These are phyloP conservation scores for Dilophus febrilis DNA, from an alignment of 2,888 invertebrate species.

Conservation along the genomic window DNA sequence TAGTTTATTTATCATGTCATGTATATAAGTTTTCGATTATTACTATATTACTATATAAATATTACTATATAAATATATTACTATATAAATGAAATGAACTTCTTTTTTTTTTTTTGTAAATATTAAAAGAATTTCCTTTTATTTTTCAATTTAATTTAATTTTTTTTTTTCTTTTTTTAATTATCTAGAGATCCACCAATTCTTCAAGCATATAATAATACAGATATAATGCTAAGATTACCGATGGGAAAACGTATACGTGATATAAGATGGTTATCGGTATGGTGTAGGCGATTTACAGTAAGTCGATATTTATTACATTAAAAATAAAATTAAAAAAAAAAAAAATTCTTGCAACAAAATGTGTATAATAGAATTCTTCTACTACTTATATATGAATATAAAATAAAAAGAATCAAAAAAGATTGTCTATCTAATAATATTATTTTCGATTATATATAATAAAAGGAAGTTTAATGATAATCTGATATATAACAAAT, in stretches of 20 bases:
- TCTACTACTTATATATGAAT: too few relatives aligned
- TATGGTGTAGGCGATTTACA: constrained; percentile 82
- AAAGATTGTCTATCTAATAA: too few relatives aligned
- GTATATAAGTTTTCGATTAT: too few relatives aligned
- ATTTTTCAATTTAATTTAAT: constrained; percentile 6
- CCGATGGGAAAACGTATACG: constrained; percentile 69
- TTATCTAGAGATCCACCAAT: constrained; percentile 56
- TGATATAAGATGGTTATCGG: constrained; percentile 81
- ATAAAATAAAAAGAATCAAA: too few relatives aligned
- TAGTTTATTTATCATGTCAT: too few relatives aligned
- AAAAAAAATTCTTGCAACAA: too few relatives aligned
- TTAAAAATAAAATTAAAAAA: not conserved
- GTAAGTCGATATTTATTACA: constrained; percentile 36
- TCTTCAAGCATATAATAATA: constrained; percentile 52
- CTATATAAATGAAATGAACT: constrained; percentile 3
- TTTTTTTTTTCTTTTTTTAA: constrained; percentile 24
- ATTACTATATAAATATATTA: too few relatives aligned
- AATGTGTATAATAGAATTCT: too few relatives aligned
- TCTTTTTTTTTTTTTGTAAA: not conserved
- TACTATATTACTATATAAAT: too few relatives aligned
- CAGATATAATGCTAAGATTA: constrained; percentile 66
- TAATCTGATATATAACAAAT: too few relatives aligned
- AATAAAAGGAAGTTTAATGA: too few relatives aligned
- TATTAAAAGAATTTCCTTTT: constrained; percentile 1
- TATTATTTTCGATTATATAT: too few relatives aligned